Percentiles rank a stretch among this genome's conserved stretches.
These are phyloP conservation scores for Platerodrilus igneus DNA, from an alignment of 2,888 invertebrate species.

Conservation along the genomic window DNA sequence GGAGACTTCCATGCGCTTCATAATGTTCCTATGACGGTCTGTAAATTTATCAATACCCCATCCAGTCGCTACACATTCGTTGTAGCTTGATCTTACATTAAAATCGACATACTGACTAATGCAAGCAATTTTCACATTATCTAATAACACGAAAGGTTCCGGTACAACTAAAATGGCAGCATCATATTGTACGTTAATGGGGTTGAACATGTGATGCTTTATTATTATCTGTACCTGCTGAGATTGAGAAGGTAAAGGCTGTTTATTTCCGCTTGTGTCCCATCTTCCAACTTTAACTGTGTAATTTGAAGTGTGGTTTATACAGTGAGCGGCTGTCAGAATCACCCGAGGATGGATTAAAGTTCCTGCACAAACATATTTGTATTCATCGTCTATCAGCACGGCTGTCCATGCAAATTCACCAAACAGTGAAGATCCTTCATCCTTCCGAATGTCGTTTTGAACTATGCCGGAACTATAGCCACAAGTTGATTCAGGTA, in stretches of 20 bases:
- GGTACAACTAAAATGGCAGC: conserved; percentile 62
- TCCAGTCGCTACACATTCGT: conserved; percentile 11
- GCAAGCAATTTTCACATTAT: conserved; percentile 28
- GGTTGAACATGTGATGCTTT: conserved; percentile 41
- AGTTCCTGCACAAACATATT: conserved; percentile 70
- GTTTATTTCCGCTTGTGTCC: neutral
- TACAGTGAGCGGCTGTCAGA: conserved; percentile 70
- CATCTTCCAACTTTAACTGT: conserved; percentile 13
- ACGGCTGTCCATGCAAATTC: conserved; percentile 79
- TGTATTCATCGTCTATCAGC: conserved; percentile 54
- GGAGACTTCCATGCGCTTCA: conserved; percentile 66
- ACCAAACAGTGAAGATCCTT: conserved; percentile 64
- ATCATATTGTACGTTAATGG: conserved; percentile 63
- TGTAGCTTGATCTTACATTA: neutral
- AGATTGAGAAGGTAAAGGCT: conserved; percentile 8
- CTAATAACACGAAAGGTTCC: conserved; percentile 53
- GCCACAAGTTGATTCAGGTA: no score
- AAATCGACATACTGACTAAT: neutral
- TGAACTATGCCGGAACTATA: no score
- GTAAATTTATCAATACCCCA: conserved; percentile 42
- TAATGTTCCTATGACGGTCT: conserved; percentile 52
- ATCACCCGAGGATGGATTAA: conserved; percentile 66
- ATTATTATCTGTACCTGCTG: conserved; percentile 5
- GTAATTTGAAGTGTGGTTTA: conserved; percentile 49
- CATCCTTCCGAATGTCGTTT: no score